phyloP scores from a whole-genome alignment of 2,113 vertebrate genomes.

The Xenotilapia caudafasciata region DNA sequence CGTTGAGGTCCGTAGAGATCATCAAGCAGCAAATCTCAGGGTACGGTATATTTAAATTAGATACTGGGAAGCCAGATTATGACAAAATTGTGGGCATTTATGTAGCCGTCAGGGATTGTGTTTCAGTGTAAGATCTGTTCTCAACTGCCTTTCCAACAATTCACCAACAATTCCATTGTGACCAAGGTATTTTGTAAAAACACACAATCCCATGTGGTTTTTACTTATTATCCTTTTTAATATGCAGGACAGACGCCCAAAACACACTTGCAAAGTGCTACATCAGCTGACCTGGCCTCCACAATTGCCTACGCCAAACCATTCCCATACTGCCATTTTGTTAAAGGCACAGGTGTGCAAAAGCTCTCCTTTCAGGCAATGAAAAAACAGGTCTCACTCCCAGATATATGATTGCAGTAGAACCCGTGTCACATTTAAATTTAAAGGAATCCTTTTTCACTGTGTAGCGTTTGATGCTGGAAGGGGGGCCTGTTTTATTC shows the following conservation, averaged over 20 bases:
- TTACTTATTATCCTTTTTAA: not conserved
- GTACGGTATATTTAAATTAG: not conserved
- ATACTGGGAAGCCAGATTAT: not conserved
- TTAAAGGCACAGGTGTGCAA: not conserved
- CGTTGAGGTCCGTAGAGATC: not conserved
- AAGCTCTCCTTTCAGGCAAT: not conserved
- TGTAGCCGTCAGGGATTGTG: not conserved
- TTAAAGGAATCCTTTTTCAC: not conserved
- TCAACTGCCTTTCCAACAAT: not conserved
- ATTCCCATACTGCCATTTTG: not conserved
- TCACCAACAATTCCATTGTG: not conserved
- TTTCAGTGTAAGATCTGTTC: not conserved
- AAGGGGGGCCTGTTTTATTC: accelerated
- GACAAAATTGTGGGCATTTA: accelerated
- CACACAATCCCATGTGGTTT: not conserved
- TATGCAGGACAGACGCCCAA: not conserved
- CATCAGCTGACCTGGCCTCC: not conserved
- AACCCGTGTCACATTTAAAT: not conserved
- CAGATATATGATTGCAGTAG: not conserved
- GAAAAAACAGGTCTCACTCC: no score
- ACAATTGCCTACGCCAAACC: not conserved
- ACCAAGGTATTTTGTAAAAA: accelerated
- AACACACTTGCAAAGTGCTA: not conserved
- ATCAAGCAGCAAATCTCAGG: not conserved
- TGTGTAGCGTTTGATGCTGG: not conserved